Percentiles rank a stretch among this genome's conserved stretches.
These are phyloP conservation scores for Oreocharis arfaki DNA, from an alignment of 2,113 vertebrate genomes.

Conservation along the genomic window DNA sequence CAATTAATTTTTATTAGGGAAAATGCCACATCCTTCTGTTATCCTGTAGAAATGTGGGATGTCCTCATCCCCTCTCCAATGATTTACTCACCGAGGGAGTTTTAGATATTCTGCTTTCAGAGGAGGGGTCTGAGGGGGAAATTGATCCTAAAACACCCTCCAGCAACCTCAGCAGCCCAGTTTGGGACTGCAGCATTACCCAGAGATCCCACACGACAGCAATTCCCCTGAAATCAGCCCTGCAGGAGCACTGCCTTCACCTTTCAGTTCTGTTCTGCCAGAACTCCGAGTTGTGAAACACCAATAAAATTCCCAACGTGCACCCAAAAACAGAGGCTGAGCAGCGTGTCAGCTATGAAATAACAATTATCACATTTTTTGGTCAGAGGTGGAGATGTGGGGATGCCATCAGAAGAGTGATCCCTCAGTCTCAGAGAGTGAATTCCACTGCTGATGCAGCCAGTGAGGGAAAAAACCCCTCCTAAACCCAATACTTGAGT, in stretches of 20 bases:
- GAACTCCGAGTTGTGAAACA: not conserved
- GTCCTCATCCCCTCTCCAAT: rapidly evolving
- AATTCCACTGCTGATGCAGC: not conserved
- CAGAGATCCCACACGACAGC: rapidly evolving
- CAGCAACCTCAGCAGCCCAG: not conserved
- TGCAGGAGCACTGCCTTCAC: not conserved
- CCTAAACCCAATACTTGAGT: not conserved
- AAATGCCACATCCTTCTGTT: not conserved
- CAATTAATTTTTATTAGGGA: not conserved
- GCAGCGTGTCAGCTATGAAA: not conserved
- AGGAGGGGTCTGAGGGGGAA: not conserved
- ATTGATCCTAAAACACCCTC: not conserved
- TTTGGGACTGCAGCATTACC: not conserved
- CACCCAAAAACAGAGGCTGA: not conserved
- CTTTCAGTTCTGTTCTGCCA: not conserved
- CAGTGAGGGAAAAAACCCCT: not conserved
- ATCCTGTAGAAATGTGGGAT: not conserved
- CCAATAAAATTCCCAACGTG: not conserved
- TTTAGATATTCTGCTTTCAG: not conserved
- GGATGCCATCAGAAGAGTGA: not conserved
- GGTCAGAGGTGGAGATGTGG: not conserved
- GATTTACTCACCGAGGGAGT: not conserved
- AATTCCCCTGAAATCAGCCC: not conserved
- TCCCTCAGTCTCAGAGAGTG: not conserved
- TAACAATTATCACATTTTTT: too few species aligned